Conservation (phyloP, 92 coral and sea anemone genomes). For the Actinostola sp. region DNA sequence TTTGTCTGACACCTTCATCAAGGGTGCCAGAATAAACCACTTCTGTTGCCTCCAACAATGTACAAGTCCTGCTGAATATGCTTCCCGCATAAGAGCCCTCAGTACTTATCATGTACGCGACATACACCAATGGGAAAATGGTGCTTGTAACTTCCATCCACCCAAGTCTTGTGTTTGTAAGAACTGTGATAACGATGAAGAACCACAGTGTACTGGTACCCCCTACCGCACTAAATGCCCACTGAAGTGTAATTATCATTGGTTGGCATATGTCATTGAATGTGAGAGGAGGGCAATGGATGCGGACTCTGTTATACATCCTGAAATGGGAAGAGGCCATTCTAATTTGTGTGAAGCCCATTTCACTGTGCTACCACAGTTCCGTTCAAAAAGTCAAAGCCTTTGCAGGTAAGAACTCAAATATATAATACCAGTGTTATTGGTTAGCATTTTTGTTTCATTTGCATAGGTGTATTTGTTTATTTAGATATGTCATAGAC, state of each 20-base stretch:
- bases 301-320: conserved; percentile 27
- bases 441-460: no score
- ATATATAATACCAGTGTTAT: not conserved
- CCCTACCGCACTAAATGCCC: conserved; percentile 38
- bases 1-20: conserved; percentile 48
- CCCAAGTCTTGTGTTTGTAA: conserved; percentile 18
- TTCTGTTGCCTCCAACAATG: conserved; percentile 64
- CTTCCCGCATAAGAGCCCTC: conserved; percentile 35
- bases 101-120: conserved; percentile 16
- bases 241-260: conserved; percentile 40
- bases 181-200: conserved; percentile 32
- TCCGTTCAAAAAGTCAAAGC: conserved; percentile 37
- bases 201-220: conserved; percentile 10
- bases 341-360: conserved; percentile 18
- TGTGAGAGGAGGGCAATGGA: conserved; percentile 42
- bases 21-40: conserved; percentile 52
- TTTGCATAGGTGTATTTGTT: no score
- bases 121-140: conserved; percentile 36
- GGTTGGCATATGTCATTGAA: conserved; percentile 26
- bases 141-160: conserved; percentile 34
- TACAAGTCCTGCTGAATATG: conserved; percentile 31
- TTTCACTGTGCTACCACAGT: conserved; percentile 28
- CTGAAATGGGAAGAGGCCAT: conserved; percentile 43
- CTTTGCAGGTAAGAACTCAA: conserved; percentile 36
- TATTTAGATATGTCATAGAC: no score